Evolutionary conservation across 2,113 vertebrate species (phyloP), one percentile per base, ranked within the genome.

Genomic region (Caranx ignobilis): DNA sequence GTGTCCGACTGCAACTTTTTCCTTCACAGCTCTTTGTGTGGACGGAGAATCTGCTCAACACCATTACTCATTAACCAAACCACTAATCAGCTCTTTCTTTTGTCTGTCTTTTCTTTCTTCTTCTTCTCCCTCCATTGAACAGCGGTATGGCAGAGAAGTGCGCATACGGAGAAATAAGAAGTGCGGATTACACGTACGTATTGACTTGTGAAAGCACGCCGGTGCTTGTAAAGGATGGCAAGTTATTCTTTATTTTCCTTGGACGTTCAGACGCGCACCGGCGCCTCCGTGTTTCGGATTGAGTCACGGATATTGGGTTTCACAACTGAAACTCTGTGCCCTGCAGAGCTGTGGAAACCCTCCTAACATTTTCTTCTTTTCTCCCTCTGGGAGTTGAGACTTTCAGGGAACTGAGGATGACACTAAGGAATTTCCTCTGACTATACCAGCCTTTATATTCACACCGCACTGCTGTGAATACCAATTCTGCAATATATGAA

Each of bases 1-100:
- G 95, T 95, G 95, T 94, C 91, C 95, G 94, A 96, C 94, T 95
- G 97, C 96, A 96, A 89, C 84, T 93, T 93, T 93, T 93, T 87
- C 86, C 85, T 73, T 89, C 61, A 54, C 77, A 60, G 59, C 82
- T 74, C 67, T 92, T 93, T 71, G 86, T 87, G 3, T 6, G 79
- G 71, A 82, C 26, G 59, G 61, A 71, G n/a, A 69, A 84, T 76
- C 45, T 79, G 82, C 84, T 71, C 31, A 79, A 69, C 45, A 50
- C 72, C 77, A 56, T 89, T 63, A 94, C 73, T 90, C 90, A 93
- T 94, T 92, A 91, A 94, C 91, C 48, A 74, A 80, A 63, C 48
- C 11, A n/a, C 66, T 59, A 67, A 86, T 83, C 84, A 91, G 84
- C 90, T 52, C 1, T 19, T 83, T 79, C 78, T 41, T 39, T 52